These are phyloP conservation scores for Pseudomugil gertrudae DNA, from an alignment of 2,797 vertebrate species.

Conservation along the genomic window DNA sequence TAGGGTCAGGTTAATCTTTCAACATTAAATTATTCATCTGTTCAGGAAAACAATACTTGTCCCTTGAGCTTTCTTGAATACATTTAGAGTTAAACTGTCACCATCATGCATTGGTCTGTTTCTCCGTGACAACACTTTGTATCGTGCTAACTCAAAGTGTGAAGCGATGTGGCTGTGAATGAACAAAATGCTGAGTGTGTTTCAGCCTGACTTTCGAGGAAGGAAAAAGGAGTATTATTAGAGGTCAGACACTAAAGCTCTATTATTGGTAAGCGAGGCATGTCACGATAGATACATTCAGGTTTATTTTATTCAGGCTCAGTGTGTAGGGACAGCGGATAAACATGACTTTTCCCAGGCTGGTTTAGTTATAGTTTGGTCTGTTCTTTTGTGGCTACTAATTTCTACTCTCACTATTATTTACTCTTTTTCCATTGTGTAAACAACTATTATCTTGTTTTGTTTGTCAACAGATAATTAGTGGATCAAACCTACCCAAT, in stretches of 20 bases:
- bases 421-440: constrained; percentile 1
- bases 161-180: constrained; percentile 11
- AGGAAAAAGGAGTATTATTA: constrained; percentile 43
- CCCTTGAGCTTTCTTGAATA: constrained; percentile 34
- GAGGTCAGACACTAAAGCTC: constrained; percentile 51
- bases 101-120: constrained; percentile 14
- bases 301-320: constrained; percentile 69
- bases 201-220: constrained; percentile 22
- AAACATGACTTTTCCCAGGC: constrained; percentile 50
- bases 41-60: constrained; percentile 52
- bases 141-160: constrained; percentile 8
- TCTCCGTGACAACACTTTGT: constrained; percentile 15
- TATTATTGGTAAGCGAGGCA: constrained; percentile 51
- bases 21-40: constrained; percentile 62
- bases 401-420: constrained; percentile 15
- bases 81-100: constrained; percentile 53
- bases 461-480: constrained; percentile 81
- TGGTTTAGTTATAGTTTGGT: constrained; percentile 47
- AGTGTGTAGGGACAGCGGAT: constrained; percentile 64
- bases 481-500: constrained; percentile 78
- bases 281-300: constrained; percentile 67
- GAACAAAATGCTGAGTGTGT: constrained; percentile 1
- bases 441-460: not conserved
- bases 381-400: constrained; percentile 1
- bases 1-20: constrained; percentile 35